A percentile compares a stretch with the other conserved stretches of the same genome.
These are phyloP conservation scores for Bryconaethiops microstoma DNA, from an alignment of 2,797 vertebrate genomes.

Conservation along the genomic window DNA sequence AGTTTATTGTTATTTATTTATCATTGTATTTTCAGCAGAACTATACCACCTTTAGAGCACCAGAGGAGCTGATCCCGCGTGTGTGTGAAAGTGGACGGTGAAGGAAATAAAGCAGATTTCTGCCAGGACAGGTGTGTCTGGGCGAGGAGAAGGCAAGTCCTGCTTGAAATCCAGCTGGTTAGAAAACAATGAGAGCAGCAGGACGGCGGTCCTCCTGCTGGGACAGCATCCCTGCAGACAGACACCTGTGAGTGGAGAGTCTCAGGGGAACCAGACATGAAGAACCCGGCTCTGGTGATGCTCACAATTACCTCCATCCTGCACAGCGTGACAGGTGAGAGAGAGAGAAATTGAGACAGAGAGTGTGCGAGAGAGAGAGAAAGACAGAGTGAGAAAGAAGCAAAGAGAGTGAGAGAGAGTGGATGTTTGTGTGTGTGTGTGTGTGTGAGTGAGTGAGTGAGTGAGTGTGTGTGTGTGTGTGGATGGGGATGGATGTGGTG, in stretches of 20 bases:
- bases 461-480: too few relatives aligned
- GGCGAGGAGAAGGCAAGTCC: background rate
- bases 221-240: too few relatives aligned
- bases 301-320: slow-evolving; percentile 53
- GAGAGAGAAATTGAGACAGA: background rate
- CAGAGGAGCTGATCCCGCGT: background rate
- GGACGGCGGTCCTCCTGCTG: background rate
- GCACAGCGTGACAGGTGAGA: slow-evolving; percentile 72
- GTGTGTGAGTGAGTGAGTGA: too few relatives aligned
- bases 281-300: slow-evolving; percentile 50
- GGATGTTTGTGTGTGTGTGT: too few relatives aligned
- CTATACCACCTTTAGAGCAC: background rate
- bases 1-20: too few relatives aligned
- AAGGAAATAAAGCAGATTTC: too few relatives aligned
- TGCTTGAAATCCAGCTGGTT: background rate
- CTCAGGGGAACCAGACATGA: slow-evolving; percentile 40
- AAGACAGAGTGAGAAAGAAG: slow-evolving; percentile 48
- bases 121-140: background rate
- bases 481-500: too few relatives aligned
- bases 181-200: background rate
- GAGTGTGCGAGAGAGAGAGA: slow-evolving; percentile 47
- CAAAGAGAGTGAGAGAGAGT: too few relatives aligned
- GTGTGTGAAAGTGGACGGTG: background rate
- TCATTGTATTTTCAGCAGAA: too few relatives aligned
- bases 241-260: slow-evolving; percentile 3